These are phyloP conservation scores for Drosophila helvetica DNA, from an alignment of 2,888 invertebrate genomes.

Conservation along the genomic window DNA sequence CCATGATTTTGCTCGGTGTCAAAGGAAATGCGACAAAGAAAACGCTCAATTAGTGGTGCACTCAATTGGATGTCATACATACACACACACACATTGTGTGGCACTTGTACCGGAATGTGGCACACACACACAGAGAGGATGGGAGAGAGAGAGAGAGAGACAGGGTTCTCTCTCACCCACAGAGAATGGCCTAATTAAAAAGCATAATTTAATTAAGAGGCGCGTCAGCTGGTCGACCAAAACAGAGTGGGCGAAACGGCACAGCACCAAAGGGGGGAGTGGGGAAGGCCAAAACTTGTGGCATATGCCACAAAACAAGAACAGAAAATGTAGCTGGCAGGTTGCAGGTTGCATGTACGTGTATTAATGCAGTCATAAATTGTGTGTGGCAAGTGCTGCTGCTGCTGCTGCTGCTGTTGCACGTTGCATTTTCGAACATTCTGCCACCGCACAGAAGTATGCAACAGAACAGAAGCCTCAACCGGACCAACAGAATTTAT, in stretches of 20 bases:
- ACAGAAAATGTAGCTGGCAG: constrained; percentile 15
- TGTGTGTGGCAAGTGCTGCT: constrained; percentile 70
- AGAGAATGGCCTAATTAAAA: constrained; percentile 65
- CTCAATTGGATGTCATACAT: constrained; percentile 18
- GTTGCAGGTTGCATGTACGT: constrained; percentile 12
- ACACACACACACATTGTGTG: constrained; percentile 7
- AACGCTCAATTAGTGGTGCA: constrained; percentile 46
- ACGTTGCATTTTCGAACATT: constrained; percentile 48
- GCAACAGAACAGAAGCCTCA: constrained; percentile 49
- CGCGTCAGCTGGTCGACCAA: constrained; percentile 52
- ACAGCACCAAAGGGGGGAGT: not conserved
- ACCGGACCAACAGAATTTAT: constrained; percentile 54
- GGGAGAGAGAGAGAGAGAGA: not conserved
- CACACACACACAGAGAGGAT: constrained; percentile 6
- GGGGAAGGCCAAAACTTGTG: constrained; percentile 43
- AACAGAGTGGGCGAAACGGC: constrained; percentile 26
- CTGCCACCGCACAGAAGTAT: constrained; percentile 56
- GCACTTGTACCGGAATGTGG: not conserved
- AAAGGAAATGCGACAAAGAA: constrained; percentile 39
- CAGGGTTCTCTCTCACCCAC: not conserved
- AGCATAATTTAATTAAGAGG: constrained; percentile 76
- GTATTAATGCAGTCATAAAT: constrained; percentile 73
- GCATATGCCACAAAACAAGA: constrained; percentile 72
- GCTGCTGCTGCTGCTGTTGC: constrained; percentile 40
- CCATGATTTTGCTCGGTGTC: constrained; percentile 29